phyloP scores from a whole-genome alignment of 2,797 vertebrate genomes.

The Squalus acanthias region DNA sequence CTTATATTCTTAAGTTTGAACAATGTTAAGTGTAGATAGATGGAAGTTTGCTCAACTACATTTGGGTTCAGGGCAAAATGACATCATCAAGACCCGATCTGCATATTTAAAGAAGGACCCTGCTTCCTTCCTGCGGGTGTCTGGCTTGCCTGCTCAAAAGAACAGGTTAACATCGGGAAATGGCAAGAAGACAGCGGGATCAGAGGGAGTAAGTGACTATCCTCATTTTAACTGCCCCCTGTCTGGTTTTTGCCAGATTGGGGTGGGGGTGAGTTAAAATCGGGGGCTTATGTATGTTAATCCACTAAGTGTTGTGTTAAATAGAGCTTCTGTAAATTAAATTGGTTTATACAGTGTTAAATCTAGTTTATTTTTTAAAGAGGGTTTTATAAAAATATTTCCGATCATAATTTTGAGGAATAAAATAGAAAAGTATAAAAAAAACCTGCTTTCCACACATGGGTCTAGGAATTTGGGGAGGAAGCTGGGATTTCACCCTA shows the following conservation, averaged over 20 bases:
- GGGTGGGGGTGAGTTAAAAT: background rate
- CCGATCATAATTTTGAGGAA: background rate
- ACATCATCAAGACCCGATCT: background rate
- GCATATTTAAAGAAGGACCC: background rate
- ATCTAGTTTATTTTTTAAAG: background rate
- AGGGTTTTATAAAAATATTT: background rate
- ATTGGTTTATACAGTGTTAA: background rate
- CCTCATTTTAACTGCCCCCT: background rate
- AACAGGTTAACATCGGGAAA: background rate
- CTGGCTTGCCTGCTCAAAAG: background rate
- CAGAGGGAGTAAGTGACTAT: background rate
- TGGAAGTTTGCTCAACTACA: background rate
- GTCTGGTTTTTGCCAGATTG: background rate
- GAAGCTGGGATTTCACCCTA: background rate
- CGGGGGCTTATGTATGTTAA: background rate
- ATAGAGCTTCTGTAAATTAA: background rate
- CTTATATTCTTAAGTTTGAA: background rate
- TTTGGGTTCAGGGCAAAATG: background rate
- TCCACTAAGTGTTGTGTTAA: background rate
- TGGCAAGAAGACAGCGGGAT: background rate
- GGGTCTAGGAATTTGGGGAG: background rate
- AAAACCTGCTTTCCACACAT: background rate
- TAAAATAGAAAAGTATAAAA: background rate
- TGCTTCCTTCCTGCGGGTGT: background rate
- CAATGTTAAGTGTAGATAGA: background rate